phyloP scores from a whole-genome alignment of 2,797 vertebrate genomes.

The Phoebastria nigripes region DNA sequence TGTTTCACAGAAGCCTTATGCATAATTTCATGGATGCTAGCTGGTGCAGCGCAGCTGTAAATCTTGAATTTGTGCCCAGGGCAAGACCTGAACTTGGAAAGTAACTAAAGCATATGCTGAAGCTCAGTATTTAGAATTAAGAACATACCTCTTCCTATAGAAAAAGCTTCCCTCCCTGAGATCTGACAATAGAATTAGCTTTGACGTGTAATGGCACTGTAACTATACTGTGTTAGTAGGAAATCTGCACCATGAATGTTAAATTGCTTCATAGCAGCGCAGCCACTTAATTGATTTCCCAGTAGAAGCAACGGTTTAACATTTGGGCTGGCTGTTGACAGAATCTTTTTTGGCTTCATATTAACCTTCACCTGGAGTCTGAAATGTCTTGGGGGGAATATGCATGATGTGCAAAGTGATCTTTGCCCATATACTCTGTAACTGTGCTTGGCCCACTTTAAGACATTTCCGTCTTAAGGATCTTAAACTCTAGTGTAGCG shows the following conservation, averaged over 20 bases:
- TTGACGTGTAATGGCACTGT: neutral
- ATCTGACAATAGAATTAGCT: neutral
- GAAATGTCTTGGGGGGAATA: neutral
- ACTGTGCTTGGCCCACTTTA: neutral
- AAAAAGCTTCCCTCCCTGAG: neutral
- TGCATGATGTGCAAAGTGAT: neutral
- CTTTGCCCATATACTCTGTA: neutral
- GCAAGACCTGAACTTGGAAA: neutral
- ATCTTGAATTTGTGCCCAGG: slow-evolving; percentile 25
- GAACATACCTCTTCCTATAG: neutral
- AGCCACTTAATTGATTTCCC: neutral
- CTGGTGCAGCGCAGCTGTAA: slow-evolving; percentile 22
- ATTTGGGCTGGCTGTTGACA: neutral
- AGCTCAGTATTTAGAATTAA: neutral
- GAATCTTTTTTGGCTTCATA: neutral
- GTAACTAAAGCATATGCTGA: slow-evolving; percentile 8
- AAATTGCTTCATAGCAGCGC: neutral
- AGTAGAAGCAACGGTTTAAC: neutral
- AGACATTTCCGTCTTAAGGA: neutral
- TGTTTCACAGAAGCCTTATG: neutral
- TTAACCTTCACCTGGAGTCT: neutral
- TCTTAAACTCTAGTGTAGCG: neutral
- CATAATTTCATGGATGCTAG: neutral
- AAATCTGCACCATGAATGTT: neutral
- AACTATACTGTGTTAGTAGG: neutral